phyloP scores from a whole-genome alignment of 2,888 invertebrate species.

The Nephrotoma appendiculata region DNA sequence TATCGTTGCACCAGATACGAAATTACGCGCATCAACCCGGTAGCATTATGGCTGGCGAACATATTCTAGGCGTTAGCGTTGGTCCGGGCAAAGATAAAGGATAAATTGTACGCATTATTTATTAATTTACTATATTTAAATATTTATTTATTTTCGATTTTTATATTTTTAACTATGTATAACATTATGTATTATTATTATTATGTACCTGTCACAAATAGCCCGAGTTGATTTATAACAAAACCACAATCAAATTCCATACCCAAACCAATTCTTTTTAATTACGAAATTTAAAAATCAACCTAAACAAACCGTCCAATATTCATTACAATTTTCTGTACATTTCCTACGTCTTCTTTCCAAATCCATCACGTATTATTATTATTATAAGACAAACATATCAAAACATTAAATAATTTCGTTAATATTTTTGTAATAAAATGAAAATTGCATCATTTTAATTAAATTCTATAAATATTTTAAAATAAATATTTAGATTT shows the following conservation, averaged over 20 bases:
- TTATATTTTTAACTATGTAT: not conserved
- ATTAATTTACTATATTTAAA: not conserved
- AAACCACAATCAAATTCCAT: not conserved
- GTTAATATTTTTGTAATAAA: not conserved
- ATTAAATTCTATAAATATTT: not conserved
- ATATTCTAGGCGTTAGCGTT: conserved; percentile 38
- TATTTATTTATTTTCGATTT: not conserved
- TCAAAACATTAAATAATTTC: not conserved
- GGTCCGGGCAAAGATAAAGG: conserved; percentile 12
- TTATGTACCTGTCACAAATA: not conserved
- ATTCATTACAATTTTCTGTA: not conserved
- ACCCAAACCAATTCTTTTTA: not conserved
- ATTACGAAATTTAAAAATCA: not conserved
- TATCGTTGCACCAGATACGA: conserved; percentile 89
- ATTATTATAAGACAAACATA: not conserved
- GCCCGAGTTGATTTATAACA: not conserved
- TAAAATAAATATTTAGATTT: not conserved
- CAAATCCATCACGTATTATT: not conserved
- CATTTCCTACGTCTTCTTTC: not conserved
- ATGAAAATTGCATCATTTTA: not conserved
- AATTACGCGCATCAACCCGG: conserved; percentile 90
- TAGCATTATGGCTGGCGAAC: conserved; percentile 50
- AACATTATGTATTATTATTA: not conserved
- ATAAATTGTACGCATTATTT: not conserved
- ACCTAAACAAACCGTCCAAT: not conserved